A percentile compares a stretch with the other conserved stretches of the same genome.
These are phyloP conservation scores for Aurelia aurita DNA, from an alignment of 30 jellyfish, hydroid and myxozoan species.

Conservation along the genomic window DNA sequence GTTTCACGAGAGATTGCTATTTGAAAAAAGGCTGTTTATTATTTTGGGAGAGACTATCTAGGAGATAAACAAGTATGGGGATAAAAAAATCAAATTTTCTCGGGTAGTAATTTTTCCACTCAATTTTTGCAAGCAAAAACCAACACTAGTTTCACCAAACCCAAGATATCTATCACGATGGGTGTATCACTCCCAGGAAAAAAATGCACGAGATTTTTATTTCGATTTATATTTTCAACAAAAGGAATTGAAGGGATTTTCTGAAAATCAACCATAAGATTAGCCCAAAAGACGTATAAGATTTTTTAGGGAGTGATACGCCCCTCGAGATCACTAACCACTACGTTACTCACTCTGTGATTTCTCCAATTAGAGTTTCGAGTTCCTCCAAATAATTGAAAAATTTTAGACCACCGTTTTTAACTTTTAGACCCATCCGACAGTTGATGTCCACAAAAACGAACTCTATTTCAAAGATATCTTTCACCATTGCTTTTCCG, in stretches of 20 bases:
- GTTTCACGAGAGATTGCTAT: no score
- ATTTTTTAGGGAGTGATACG: slow-evolving; percentile 22
- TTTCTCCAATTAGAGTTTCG: background rate
- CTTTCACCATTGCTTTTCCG: slow-evolving; percentile 12
- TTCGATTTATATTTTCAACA: no score
- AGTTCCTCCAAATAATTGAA: slow-evolving; percentile 13
- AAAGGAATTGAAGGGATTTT: no score
- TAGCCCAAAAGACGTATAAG: background rate
- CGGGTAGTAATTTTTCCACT: slow-evolving; percentile 10
- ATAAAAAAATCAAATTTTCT: background rate
- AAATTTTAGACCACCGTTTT: slow-evolving; percentile 1
- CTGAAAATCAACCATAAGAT: no score
- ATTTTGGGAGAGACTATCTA: no score
- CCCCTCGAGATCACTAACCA: background rate
- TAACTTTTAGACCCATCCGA: slow-evolving; percentile 16
- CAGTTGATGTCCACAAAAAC: slow-evolving; percentile 18
- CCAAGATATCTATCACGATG: slow-evolving; percentile 9
- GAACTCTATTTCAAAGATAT: slow-evolving; percentile 12
- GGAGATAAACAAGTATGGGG: background rate
- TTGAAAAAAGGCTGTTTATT: no score
- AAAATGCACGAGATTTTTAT: background rate
- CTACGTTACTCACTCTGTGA: slow-evolving; percentile 1
- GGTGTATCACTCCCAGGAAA: slow-evolving; percentile 11
- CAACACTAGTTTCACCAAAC: slow-evolving; percentile 12
- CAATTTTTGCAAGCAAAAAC: background rate